Evolutionary conservation across 2,888 invertebrate genomes (phyloP).

Genomic region (Yponomeuta plumbellus): DNA sequence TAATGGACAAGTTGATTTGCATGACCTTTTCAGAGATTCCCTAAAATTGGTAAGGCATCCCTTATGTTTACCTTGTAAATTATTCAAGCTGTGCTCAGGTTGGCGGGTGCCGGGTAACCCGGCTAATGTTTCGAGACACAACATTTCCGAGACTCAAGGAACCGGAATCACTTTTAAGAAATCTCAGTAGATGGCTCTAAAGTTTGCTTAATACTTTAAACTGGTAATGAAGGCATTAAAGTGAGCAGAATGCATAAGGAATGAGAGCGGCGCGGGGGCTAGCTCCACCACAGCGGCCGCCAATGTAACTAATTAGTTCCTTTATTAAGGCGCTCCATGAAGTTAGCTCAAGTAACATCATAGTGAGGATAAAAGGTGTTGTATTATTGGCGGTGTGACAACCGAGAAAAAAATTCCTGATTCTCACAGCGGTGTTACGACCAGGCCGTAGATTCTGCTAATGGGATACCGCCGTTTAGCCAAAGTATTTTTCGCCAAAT

Average conservation of each 20-base stretch:
- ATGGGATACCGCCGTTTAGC: no score
- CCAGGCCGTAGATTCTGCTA: no score
- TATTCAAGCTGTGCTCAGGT: slow-evolving; percentile 8
- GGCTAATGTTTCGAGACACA: slow-evolving; percentile 9
- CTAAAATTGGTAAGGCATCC: not conserved
- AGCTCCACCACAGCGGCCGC: slow-evolving; percentile 39
- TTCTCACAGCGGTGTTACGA: no score
- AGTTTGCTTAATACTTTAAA: slow-evolving; percentile 74
- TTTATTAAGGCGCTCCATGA: slow-evolving; percentile 20
- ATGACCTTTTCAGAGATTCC: not conserved
- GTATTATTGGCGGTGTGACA: no score
- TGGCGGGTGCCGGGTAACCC: slow-evolving; percentile 2
- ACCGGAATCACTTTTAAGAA: slow-evolving; percentile 36
- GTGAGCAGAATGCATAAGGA: slow-evolving; percentile 70
- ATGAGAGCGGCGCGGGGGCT: slow-evolving; percentile 37
- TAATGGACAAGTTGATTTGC: no score
- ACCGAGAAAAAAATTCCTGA: no score
- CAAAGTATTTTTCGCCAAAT: no score
- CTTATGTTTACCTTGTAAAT: slow-evolving; percentile 6
- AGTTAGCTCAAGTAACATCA: no score
- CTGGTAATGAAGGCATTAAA: slow-evolving; percentile 73
- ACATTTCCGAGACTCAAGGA: slow-evolving; percentile 4
- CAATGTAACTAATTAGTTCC: slow-evolving; percentile 51
- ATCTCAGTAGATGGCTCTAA: slow-evolving; percentile 54
- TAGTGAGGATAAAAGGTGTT: no score